Evolutionary conservation across 2,113 vertebrate genomes (phyloP).

Genomic region (Sapayoa aenigma): DNA sequence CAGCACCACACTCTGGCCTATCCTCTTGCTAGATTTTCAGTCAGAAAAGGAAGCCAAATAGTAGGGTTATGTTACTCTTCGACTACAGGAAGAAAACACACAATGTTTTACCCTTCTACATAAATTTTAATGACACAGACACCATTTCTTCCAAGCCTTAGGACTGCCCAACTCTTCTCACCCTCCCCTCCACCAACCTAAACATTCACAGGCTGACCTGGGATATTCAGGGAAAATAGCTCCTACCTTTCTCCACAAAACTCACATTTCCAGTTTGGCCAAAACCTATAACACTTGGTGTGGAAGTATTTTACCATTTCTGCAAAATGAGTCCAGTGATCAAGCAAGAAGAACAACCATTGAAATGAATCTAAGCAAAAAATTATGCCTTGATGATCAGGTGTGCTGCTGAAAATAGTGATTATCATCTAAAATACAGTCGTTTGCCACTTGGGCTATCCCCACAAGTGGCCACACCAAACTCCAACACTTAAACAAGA

Average conservation of each 20-base stretch:
- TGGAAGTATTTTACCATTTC: neutral
- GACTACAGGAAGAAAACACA: neutral
- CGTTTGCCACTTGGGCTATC: neutral
- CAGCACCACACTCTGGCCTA: neutral
- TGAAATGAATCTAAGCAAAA: neutral
- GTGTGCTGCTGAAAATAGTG: neutral
- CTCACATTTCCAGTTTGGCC: neutral
- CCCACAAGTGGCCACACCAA: neutral
- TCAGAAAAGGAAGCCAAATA: neutral
- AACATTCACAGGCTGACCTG: neutral
- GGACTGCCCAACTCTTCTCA: neutral
- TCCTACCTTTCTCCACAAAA: neutral
- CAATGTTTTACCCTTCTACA: neutral
- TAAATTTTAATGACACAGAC: neutral
- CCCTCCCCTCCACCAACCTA: neutral
- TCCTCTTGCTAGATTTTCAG: neutral
- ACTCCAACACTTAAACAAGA: neutral
- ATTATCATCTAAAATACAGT: neutral
- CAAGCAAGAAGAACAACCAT: neutral
- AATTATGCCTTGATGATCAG: fast-evolving
- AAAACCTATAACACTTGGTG: neutral
- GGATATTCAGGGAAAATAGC: neutral
- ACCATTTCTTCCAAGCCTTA: neutral
- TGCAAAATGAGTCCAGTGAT: neutral
- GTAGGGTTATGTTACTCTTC: neutral